Percentiles rank a stretch among this genome's conserved stretches.
phyloP scores from a whole-genome alignment of 2,113 vertebrate genomes.

The Lampris megalopsis region DNA sequence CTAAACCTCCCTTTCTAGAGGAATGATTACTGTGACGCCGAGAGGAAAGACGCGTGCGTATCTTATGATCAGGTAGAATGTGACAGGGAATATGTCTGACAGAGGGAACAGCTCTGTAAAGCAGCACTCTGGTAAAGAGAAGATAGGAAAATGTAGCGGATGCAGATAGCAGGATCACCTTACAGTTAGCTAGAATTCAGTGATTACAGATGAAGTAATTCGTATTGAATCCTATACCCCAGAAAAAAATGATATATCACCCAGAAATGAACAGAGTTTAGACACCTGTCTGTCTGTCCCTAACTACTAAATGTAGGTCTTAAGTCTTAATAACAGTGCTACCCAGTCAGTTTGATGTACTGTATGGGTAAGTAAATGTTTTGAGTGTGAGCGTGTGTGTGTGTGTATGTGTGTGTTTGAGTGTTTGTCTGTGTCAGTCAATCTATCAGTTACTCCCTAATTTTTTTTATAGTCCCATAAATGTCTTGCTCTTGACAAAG shows the following conservation, averaged over 20 bases:
- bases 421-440: conserved; percentile 62
- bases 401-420: conserved; percentile 54
- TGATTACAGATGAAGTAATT: conserved; percentile 65
- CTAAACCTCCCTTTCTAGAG: conserved; percentile 69
- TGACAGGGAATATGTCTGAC: conserved; percentile 55
- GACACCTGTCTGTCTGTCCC: conserved; percentile 67
- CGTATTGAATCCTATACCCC: conserved; percentile 65
- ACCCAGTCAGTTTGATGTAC: conserved; percentile 66
- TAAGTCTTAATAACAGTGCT: conserved; percentile 69
- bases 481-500: conserved; percentile 56
- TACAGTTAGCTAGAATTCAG: conserved; percentile 62
- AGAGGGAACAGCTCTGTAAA: conserved; percentile 67
- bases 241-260: conserved; percentile 59
- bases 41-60: conserved; percentile 51
- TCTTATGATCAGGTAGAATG: conserved; percentile 55
- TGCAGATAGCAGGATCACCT: conserved; percentile 54
- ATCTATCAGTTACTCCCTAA: conserved; percentile 51
- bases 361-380: conserved; percentile 42
- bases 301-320: conserved; percentile 68
- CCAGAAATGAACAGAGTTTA: conserved; percentile 67
- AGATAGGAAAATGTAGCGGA: conserved; percentile 54
- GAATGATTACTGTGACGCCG: conserved; percentile 63
- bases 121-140: conserved; percentile 69
- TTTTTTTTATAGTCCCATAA: conserved; percentile 53
- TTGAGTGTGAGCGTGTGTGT: conserved; percentile 58